Percentiles rank a stretch among this genome's conserved stretches.
These are phyloP conservation scores for Litocranius walleri DNA, from an alignment of 2,113 vertebrate genomes.

Conservation along the genomic window DNA sequence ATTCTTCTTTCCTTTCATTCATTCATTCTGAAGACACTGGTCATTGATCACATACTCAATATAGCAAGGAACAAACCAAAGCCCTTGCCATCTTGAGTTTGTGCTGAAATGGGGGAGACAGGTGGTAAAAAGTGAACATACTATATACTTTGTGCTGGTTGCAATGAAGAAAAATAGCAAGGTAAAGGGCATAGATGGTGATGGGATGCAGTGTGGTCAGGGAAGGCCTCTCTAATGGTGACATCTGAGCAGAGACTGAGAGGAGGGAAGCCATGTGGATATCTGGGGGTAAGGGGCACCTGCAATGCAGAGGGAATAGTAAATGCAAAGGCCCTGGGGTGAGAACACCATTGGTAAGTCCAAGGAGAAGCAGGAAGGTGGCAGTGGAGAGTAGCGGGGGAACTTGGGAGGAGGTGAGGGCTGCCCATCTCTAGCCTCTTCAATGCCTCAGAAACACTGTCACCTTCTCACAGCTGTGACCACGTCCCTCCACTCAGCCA, in stretches of 20 bases:
- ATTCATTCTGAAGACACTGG: not conserved
- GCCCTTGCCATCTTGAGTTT: not conserved
- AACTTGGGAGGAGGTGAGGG: not conserved
- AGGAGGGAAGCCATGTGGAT: not conserved
- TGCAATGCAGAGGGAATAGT: not conserved
- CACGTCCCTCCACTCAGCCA: not conserved
- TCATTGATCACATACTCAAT: not conserved
- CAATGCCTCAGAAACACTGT: not conserved
- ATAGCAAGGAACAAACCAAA: not conserved
- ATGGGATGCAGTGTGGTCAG: not conserved
- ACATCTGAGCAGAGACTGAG: not conserved
- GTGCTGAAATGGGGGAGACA: not conserved
- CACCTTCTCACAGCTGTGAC: not conserved
- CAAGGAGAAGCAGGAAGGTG: not conserved
- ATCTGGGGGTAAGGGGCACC: not conserved
- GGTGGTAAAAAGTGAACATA: not conserved
- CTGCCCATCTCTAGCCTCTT: not conserved
- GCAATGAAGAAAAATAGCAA: not conserved
- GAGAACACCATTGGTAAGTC: not conserved
- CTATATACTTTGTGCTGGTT: not conserved
- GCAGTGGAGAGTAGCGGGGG: not conserved
- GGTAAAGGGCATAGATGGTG: not conserved
- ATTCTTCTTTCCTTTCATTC: not conserved
- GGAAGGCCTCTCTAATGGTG: not conserved
- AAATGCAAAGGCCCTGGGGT: not conserved